Percentiles rank a stretch among this genome's conserved stretches.
Evolutionary conservation across 2,888 invertebrate species (phyloP).

Genomic region (Lutraria lutraria): DNA sequence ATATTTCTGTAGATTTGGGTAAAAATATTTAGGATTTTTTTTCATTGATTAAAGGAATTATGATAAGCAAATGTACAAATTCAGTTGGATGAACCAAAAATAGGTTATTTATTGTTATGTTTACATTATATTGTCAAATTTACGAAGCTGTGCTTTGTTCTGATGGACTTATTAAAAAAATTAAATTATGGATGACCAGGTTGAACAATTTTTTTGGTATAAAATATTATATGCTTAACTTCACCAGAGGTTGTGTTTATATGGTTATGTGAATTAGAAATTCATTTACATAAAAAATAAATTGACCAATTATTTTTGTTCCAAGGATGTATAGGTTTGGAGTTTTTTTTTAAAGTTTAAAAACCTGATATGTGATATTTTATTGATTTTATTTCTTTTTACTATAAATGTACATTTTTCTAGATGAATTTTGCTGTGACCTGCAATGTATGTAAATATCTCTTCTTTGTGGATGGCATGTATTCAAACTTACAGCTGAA

Average conservation of each 20-base stretch:
- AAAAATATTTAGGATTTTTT: not conserved
- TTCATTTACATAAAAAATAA: not conserved
- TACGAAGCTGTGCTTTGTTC: not conserved
- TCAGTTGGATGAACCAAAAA: not conserved
- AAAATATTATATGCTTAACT: not conserved
- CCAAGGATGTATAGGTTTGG: not conserved
- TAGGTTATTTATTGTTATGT: not conserved
- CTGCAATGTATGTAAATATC: conserved; percentile 45
- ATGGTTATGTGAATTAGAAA: conserved; percentile 6
- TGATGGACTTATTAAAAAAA: not conserved
- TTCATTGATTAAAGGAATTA: too few relatives aligned
- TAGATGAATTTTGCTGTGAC: conserved; percentile 56
- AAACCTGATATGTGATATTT: conserved; percentile 45
- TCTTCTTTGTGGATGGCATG: conserved; percentile 40
- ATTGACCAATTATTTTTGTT: conserved; percentile 29
- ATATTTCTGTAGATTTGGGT: not conserved
- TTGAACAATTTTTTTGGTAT: not conserved
- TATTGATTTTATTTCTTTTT: conserved; percentile 30
- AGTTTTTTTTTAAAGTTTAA: conserved; percentile 17
- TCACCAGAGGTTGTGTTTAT: not conserved
- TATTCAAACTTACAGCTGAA: not conserved
- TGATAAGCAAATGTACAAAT: not conserved
- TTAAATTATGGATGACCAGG: not conserved
- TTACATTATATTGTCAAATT: not conserved
- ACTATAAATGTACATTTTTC: conserved; percentile 28